Base-by-base conservation (phyloP, 2,113 vertebrate genomes). In the Paraplagusia blochii region DNA sequence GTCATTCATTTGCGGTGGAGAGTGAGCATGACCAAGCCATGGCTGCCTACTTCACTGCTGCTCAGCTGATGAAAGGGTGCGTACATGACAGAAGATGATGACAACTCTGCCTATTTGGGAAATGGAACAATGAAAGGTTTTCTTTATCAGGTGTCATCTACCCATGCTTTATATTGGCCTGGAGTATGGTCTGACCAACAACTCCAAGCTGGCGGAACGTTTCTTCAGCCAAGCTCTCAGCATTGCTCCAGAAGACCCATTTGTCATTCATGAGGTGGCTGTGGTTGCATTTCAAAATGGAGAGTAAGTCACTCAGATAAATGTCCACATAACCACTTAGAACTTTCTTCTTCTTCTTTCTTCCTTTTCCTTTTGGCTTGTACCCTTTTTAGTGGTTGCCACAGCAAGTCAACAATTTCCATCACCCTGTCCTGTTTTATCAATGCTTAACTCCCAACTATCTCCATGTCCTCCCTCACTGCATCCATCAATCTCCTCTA, bases 61-160 rank as follows among this genome's bases (percentile, higher is more conserved):
- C 97, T 0, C 96, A 99, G 87, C 93, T 99, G 46, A 99, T 99
- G 97, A 98, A 98, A 90, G 96, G 97, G 97, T 98, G 82, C 4
- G 86, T 81, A 3, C 8, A 33, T 29, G 14, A 29, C 22, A 29
- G 22, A 29, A 29, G 22, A 29, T 29, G 22, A 29, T 29, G 22
- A 29, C 22, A 29, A 6, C 22, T 29, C 22, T 6, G 2, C 22
- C 22, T 29, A 29, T 29, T 29, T 29, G 22, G 22, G 22, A 2
- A 14, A 54, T 7, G 15, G 9, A 4, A 7, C 15, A 11, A 5
- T 1, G 16, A 15, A 16, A 11, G 0, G 44, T 12, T 56, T 14
- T 59, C 5, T 56, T 7, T 4, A 49, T 16, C 56, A 99, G 97
- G 57, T 99, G 96, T 72, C 97, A 99, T 78, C 86, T 99, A 74